Evolutionary conservation across 2,888 invertebrate genomes (phyloP), one percentile per base, ranked within the genome.

Genomic region (Sturmia bella): DNA sequence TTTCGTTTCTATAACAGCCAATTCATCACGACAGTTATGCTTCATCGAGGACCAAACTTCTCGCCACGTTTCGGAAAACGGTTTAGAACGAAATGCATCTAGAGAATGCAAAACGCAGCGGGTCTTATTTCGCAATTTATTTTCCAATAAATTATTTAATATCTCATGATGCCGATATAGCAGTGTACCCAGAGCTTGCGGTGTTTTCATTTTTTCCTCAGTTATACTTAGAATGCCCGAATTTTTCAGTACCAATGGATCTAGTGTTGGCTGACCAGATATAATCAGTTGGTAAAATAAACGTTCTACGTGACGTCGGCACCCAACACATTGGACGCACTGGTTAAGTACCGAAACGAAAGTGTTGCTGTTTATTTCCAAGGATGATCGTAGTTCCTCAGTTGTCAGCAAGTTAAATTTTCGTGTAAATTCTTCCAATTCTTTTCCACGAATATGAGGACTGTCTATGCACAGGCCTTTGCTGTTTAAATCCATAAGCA

Each of bases 261-360:
- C 97, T 86, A 98, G 92, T 83, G 97, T 96, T 84, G 96, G 95
- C 91, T 97, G 95, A 68, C 96, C 95, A 83, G 96, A 95, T 90
- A 95, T 94, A 89, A 95, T 95, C 86, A 98, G 92, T 91, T 97
- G 96, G 89, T 95, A 94, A 91, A 97, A 97, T 85, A 98, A 92
- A 86, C 96, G 93, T 91, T 98, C 98, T 86, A 97, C 97, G 90
- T 97, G 97, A 89, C 96, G 93, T 85, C 98, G 93, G 92, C 98
- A 98, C 83, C 98, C 98, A 88, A 98, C 97, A 92, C 98, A 98
- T 84, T 97, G 97, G 88, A 98, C 96, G 91, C 95, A 95, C 92
- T 97, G 96, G 92, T 96, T 95, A 84, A 98, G 92, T 87, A 97
- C 95, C 87, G 94, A 94, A 89, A 96, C 93, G 87, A 98, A 94